A percentile compares a stretch with the other conserved stretches of the same genome.
Evolutionary conservation across 2,113 vertebrate species (phyloP).

Genomic region (Saiga tatarica): DNA sequence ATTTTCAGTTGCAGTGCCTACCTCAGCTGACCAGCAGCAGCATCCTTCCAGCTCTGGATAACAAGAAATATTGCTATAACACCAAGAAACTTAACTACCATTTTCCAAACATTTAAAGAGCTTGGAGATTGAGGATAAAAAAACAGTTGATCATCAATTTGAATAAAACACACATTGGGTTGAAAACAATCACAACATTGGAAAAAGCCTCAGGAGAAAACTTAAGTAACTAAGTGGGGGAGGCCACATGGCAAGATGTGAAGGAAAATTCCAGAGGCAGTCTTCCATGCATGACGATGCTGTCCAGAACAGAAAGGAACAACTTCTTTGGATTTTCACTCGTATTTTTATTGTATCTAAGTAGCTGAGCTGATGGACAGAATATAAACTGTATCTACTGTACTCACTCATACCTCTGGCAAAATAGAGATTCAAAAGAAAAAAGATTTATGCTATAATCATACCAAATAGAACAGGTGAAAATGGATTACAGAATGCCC

Average conservation of each 20-base stretch:
- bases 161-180: not conserved
- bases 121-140: not conserved
- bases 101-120: constrained; percentile 92
- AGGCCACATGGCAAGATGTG: not conserved
- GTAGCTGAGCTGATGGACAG: not conserved
- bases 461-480: not conserved
- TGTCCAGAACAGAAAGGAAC: not conserved
- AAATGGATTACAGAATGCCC: not conserved
- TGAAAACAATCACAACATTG: not conserved
- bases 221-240: not conserved
- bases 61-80: constrained; percentile 89
- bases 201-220: constrained; percentile 32
- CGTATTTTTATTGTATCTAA: not conserved
- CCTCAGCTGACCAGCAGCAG: constrained; percentile 91
- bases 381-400: not conserved
- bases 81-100: constrained; percentile 89
- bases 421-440: constrained; percentile 36
- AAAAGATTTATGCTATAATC: not conserved
- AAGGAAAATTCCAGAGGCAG: not conserved
- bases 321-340: constrained; percentile 27
- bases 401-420: not conserved
- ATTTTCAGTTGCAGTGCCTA: constrained; percentile 84
- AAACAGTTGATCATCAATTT: not conserved
- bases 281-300: not conserved
- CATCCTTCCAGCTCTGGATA: constrained; percentile 90